Evolutionary conservation across 2,797 vertebrate species (phyloP).

Genomic region (Lepilemur septentrionalis): DNA sequence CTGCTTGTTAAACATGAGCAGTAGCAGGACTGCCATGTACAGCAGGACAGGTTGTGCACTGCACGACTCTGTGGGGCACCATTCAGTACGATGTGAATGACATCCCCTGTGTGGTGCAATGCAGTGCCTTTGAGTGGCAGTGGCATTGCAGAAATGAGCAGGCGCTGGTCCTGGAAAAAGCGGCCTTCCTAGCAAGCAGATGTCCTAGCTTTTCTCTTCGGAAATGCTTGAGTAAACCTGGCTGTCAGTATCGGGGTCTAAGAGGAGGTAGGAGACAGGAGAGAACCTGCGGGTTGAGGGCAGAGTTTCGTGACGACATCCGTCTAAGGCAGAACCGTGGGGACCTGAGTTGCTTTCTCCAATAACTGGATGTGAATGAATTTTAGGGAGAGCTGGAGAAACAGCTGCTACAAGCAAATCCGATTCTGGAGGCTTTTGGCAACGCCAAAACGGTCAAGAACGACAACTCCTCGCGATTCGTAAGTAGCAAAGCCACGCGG

Average conservation of each 20-base stretch:
- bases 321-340: background rate
- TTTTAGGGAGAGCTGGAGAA: constrained; percentile 98
- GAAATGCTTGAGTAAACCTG: constrained; percentile 47
- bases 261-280: background rate
- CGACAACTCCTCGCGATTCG: constrained; percentile 98
- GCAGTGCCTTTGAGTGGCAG: background rate
- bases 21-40: background rate
- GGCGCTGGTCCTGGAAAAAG: constrained; percentile 58
- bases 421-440: constrained; percentile 97
- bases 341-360: background rate
- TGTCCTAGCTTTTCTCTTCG: background rate
- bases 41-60: background rate
- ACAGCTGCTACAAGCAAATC: constrained; percentile 98
- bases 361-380: constrained; percentile 78
- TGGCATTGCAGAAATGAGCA: constrained; percentile 7
- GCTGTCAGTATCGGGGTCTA: background rate
- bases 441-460: constrained; percentile 99
- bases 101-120: accelerated
- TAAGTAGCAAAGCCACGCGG: constrained; percentile 85
- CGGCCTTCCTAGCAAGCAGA: constrained; percentile 38
- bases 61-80: background rate
- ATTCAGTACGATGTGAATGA: background rate
- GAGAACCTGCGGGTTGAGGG: background rate
- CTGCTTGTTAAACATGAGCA: background rate
- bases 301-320: background rate